phyloP scores from a whole-genome alignment of 2,113 vertebrate species.

The Albula goreensis region DNA sequence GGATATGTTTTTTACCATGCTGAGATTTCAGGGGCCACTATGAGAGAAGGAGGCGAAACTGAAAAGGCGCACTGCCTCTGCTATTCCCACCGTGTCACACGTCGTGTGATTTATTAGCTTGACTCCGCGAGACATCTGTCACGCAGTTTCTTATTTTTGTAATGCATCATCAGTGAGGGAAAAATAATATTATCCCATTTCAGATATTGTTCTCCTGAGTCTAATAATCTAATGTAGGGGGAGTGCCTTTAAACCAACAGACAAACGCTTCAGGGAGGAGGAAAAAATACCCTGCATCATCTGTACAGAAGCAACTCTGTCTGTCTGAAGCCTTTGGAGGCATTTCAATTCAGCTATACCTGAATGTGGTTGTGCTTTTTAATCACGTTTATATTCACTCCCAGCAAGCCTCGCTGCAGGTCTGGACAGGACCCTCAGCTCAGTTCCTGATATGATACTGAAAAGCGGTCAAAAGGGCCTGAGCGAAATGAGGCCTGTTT shows the following conservation, averaged over 20 bases:
- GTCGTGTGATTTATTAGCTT: slow-evolving; percentile 71
- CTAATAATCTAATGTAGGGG: slow-evolving; percentile 71
- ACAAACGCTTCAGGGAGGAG: slow-evolving; percentile 56
- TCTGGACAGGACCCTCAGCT: neutral
- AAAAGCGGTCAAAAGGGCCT: neutral
- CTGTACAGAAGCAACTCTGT: slow-evolving; percentile 47
- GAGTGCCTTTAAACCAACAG: slow-evolving; percentile 65
- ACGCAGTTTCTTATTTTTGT: slow-evolving; percentile 72
- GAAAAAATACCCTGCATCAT: slow-evolving; percentile 8
- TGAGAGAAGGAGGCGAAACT: neutral
- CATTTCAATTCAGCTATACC: neutral
- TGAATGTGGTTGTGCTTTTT: neutral
- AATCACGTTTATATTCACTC: neutral
- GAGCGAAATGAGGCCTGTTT: neutral
- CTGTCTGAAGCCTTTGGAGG: slow-evolving; percentile 31
- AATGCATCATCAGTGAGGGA: slow-evolving; percentile 71
- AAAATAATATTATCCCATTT: slow-evolving; percentile 73
- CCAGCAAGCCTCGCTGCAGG: neutral
- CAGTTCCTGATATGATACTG: neutral
- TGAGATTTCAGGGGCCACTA: neutral
- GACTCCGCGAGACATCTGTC: slow-evolving; percentile 70
- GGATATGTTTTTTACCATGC: slow-evolving; percentile 43
- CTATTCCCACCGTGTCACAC: slow-evolving; percentile 55
- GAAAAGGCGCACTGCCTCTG: neutral
- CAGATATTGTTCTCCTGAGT: slow-evolving; percentile 70